A percentile compares a stretch with the other conserved stretches of the same genome.
Evolutionary conservation across 2,888 invertebrate genomes (phyloP).

Genomic region (Pardosa pseudoannulata): DNA sequence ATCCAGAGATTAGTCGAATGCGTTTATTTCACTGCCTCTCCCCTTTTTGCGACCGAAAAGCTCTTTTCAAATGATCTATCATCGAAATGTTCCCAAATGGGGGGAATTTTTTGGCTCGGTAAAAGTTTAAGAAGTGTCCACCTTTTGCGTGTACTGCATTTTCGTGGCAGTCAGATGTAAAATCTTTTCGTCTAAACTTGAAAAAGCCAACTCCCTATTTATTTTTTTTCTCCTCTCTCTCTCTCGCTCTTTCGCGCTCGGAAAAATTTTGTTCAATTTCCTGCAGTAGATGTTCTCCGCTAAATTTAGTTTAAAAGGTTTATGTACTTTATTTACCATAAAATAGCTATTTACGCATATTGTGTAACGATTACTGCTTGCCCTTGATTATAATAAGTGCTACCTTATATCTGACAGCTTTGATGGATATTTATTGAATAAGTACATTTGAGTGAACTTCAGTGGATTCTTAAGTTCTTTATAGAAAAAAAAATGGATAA

Average conservation of each 20-base stretch:
- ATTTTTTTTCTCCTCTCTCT: background rate
- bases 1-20: background rate
- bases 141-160: slow-evolving; percentile 23
- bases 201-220: background rate
- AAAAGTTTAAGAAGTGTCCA: slow-evolving; percentile 21
- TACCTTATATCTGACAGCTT: no score
- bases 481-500: no score
- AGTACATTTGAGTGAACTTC: no score
- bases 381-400: no score
- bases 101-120: slow-evolving; percentile 1
- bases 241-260: background rate
- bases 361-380: no score
- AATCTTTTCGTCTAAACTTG: slow-evolving; percentile 8
- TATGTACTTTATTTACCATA: background rate
- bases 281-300: background rate
- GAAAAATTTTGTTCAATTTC: background rate
- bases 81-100: slow-evolving; percentile 1
- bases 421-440: no score
- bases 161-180: slow-evolving; percentile 1
- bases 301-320: background rate
- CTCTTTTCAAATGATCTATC: slow-evolving; percentile 1
- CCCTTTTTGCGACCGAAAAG: slow-evolving; percentile 2
- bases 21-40: background rate
- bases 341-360: no score
- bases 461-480: no score